Conservation (phyloP, 2,113 vertebrate species). For the Elachura formosa region DNA sequence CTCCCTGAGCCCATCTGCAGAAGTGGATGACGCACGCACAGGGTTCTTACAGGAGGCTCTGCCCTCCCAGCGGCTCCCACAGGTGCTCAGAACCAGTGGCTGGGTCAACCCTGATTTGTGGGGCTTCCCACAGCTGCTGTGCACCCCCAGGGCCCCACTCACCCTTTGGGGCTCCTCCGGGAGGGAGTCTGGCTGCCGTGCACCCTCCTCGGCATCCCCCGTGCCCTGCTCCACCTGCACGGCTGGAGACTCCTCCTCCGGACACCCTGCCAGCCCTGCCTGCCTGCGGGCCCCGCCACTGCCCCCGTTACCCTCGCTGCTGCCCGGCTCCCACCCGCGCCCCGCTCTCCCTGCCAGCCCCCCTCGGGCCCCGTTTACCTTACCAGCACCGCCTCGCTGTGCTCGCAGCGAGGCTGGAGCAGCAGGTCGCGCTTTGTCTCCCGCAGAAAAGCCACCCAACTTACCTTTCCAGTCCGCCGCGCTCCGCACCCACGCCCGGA, state of each 20-base stretch:
- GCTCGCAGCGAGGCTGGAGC: background rate
- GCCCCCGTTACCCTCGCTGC: background rate
- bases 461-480: background rate
- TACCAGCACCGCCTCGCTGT: background rate
- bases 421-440: background rate
- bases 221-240: slow-evolving; percentile 3
- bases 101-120: background rate
- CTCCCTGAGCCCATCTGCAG: background rate
- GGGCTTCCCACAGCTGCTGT: background rate
- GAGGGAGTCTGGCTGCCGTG: background rate
- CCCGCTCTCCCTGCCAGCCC: background rate
- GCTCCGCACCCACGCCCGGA: background rate
- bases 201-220: background rate
- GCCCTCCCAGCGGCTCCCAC: background rate
- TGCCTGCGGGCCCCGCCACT: background rate
- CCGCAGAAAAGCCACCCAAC: background rate
- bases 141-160: background rate
- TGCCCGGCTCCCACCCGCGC: too few relatives aligned
- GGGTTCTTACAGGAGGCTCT: background rate
- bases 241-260: slow-evolving; percentile 27
- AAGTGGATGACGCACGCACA: background rate
- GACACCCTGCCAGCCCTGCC: background rate
- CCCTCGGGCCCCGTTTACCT: background rate
- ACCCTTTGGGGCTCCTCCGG: background rate
- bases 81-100: background rate